A percentile compares a stretch with the other conserved stretches of the same genome.
Conservation (phyloP, 2,113 vertebrate species). For the Phalacrocorax pelagicus region DNA sequence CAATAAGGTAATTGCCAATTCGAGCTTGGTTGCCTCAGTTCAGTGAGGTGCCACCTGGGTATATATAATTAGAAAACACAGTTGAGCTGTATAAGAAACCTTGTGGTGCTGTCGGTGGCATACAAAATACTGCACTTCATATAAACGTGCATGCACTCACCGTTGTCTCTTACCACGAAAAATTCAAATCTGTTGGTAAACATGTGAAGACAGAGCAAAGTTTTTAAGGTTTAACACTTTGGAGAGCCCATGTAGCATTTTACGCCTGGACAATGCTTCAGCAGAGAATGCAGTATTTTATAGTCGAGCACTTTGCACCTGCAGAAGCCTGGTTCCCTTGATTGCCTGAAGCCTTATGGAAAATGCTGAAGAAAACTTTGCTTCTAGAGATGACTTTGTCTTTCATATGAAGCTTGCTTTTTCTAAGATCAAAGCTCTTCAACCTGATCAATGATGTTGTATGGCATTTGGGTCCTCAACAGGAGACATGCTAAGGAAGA, state of each 20-base stretch:
- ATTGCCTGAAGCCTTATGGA: neutral
- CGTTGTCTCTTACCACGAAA: neutral
- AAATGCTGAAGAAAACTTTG: neutral
- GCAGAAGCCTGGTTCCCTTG: neutral
- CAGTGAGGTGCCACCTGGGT: neutral
- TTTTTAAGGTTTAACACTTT: neutral
- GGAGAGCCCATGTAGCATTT: neutral
- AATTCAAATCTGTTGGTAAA: neutral
- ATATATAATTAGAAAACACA: neutral
- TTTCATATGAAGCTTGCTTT: neutral
- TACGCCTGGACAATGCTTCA: neutral
- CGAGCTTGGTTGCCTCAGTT: neutral
- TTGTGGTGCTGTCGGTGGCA: neutral
- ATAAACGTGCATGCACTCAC: neutral
- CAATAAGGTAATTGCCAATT: neutral
- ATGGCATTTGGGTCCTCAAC: neutral
- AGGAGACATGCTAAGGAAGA: neutral
- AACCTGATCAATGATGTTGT: neutral
- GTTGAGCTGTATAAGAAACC: neutral
- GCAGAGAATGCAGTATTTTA: neutral
- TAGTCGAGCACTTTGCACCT: rapidly evolving
- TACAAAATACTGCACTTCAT: neutral
- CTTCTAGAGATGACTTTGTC: neutral
- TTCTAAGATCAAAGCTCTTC: neutral
- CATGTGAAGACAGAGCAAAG: neutral